phyloP scores from a whole-genome alignment of 2,797 vertebrate species.

The Enteromius radiatus region DNA sequence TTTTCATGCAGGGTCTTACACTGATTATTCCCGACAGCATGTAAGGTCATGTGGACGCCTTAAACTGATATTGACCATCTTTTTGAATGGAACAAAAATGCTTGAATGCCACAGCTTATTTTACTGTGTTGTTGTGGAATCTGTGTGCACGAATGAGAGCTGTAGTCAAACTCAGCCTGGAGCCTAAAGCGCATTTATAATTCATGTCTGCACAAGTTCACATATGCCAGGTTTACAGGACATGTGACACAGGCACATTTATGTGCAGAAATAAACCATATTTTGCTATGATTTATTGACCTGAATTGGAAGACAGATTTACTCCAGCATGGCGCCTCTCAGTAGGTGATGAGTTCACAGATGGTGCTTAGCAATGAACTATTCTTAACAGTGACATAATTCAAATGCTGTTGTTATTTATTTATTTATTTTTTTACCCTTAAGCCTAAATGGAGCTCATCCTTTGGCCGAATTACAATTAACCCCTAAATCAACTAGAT shows the following conservation, averaged over 20 bases:
- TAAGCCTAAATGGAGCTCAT: slow-evolving; percentile 33
- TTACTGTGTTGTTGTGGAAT: background rate
- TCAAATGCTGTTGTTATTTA: slow-evolving; percentile 5
- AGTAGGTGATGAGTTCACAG: slow-evolving; percentile 11
- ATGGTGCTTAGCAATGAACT: slow-evolving; percentile 38
- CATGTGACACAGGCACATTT: slow-evolving; percentile 11
- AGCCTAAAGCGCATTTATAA: background rate
- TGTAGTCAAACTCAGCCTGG: slow-evolving; percentile 3
- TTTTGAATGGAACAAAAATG: background rate
- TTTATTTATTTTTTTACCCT: slow-evolving; percentile 32
- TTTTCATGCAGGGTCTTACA: background rate
- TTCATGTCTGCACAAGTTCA: slow-evolving; percentile 17
- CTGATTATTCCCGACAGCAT: background rate
- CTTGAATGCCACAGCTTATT: background rate
- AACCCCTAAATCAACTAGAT: slow-evolving; percentile 13
- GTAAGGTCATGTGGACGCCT: background rate
- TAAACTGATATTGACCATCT: background rate
- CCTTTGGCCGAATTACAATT: slow-evolving; percentile 7
- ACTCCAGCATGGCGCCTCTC: background rate
- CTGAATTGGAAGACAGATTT: background rate
- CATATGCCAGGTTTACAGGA: background rate
- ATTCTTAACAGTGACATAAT: slow-evolving; percentile 46
- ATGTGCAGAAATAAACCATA: slow-evolving; percentile 26
- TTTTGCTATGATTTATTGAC: slow-evolving; percentile 31
- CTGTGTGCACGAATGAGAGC: background rate